Evolutionary conservation across 1,140 invertebrate species (phyloP).

Genomic region (Lordiphosa collinella): DNA sequence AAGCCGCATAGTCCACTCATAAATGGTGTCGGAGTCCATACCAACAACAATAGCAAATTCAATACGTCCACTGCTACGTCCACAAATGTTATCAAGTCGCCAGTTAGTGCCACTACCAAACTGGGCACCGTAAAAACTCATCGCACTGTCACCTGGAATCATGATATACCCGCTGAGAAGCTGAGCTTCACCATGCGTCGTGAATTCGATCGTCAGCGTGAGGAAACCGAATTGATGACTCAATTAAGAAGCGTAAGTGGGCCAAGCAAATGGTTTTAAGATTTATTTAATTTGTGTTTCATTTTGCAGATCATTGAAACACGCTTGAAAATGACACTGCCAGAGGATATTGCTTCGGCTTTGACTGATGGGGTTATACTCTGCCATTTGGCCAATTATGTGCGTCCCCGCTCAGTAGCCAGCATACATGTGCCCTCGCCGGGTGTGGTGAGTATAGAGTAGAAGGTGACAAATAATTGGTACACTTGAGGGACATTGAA

Average conservation of each 20-base stretch:
- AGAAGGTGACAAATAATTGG: neutral
- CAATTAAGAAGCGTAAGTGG: conserved; percentile 89
- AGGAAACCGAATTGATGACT: conserved; percentile 92
- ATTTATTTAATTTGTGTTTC: neutral
- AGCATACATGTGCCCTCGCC: conserved; percentile 97
- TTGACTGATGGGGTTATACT: conserved; percentile 94
- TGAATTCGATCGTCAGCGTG: conserved; percentile 93
- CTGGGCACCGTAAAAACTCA: conserved; percentile 60
- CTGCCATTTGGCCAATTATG: conserved; percentile 95
- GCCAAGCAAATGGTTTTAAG: neutral
- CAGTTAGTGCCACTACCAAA: conserved; percentile 75
- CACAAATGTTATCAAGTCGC: conserved; percentile 47
- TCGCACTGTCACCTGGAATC: conserved; percentile 83
- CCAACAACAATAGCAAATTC: conserved; percentile 40
- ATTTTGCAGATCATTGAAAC: conserved; percentile 90
- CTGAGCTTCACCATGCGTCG: conserved; percentile 94
- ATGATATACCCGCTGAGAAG: conserved; percentile 86
- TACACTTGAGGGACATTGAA: neutral
- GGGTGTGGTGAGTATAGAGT: conserved; percentile 88
- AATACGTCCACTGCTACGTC: conserved; percentile 56
- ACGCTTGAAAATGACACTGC: conserved; percentile 92
- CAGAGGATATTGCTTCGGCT: conserved; percentile 91
- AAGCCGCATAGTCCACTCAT: conserved; percentile 88
- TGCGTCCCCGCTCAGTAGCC: conserved; percentile 92
- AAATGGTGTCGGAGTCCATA: conserved; percentile 37